A percentile compares a stretch with the other conserved stretches of the same genome.
Conservation (phyloP, 2,113 vertebrate genomes). For the Asarcornis scutulata region DNA sequence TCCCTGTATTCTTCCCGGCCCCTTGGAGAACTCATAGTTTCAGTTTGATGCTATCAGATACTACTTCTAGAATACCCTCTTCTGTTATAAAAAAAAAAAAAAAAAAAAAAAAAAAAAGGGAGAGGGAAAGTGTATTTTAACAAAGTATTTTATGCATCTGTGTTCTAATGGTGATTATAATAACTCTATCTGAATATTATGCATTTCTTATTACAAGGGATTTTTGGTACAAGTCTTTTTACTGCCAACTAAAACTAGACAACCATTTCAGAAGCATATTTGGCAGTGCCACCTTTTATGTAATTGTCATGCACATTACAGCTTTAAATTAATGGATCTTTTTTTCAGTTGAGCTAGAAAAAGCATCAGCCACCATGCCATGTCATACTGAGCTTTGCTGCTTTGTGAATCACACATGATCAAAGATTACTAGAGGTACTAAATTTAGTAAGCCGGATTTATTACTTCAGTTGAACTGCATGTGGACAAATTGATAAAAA, state of each 20-base stretch:
- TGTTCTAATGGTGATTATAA: not conserved
- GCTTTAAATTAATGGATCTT: not conserved
- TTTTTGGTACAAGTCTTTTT: not conserved
- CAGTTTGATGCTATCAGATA: not conserved
- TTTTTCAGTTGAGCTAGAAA: not conserved
- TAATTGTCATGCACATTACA: not conserved
- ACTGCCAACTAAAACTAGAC: not conserved
- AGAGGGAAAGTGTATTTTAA: not conserved
- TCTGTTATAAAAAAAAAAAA: not conserved
- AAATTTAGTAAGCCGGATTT: constrained; percentile 54
- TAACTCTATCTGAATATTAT: not conserved
- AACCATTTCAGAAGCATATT: not conserved
- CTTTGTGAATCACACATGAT: not conserved
- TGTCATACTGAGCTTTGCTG: not conserved
- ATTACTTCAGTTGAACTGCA: constrained; percentile 32
- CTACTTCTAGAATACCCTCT: not conserved
- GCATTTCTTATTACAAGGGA: not conserved
- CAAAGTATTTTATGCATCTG: not conserved
- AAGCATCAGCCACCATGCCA: not conserved
- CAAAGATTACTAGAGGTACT: constrained; percentile 48
- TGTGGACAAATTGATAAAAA: constrained; percentile 17
- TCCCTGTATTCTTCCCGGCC: not conserved
- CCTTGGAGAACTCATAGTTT: not conserved
- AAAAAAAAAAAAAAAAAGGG: not conserved
- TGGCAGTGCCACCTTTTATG: not conserved